Evolutionary conservation across 2,888 invertebrate species (phyloP).

Genomic region (Pinctada fucata): DNA sequence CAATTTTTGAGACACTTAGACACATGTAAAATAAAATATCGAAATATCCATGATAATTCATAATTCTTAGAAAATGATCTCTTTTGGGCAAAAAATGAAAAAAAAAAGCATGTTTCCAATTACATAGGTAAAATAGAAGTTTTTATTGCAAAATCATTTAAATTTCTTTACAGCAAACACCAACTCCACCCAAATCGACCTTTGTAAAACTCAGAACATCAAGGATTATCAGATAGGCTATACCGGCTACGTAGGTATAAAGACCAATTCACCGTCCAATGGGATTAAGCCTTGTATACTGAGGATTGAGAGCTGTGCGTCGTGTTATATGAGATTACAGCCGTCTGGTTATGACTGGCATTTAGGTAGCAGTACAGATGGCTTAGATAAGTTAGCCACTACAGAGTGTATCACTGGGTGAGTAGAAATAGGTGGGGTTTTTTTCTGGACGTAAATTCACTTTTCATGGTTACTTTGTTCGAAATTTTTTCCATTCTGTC

Average conservation of each 20-base stretch:
- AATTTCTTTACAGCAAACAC: background rate
- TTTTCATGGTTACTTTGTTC: too few species aligned
- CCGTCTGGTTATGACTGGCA: background rate
- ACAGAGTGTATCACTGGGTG: background rate
- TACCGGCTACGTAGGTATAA: constrained; percentile 4
- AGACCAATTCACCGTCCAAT: background rate
- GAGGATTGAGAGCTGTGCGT: constrained; percentile 11
- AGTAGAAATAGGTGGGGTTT: background rate
- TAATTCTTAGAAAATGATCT: too few species aligned
- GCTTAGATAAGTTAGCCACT: background rate
- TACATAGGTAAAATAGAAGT: too few species aligned
- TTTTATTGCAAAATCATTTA: background rate
- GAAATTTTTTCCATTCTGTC: too few species aligned
- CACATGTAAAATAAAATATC: too few species aligned
- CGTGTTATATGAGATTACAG: constrained; percentile 16
- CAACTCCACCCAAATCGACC: background rate
- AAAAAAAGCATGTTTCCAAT: too few species aligned
- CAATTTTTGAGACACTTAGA: too few species aligned
- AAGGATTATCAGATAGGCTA: background rate
- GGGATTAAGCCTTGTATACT: constrained; percentile 15
- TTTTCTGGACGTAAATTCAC: too few species aligned
- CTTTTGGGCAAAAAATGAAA: too few species aligned
- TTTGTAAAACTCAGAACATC: constrained; percentile 15
- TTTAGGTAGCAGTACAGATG: background rate
- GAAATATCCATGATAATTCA: too few species aligned